Evolutionary conservation across 1,140 invertebrate genomes (phyloP), one percentile per base, ranked within the genome.

Genomic region (Samia ricini): DNA sequence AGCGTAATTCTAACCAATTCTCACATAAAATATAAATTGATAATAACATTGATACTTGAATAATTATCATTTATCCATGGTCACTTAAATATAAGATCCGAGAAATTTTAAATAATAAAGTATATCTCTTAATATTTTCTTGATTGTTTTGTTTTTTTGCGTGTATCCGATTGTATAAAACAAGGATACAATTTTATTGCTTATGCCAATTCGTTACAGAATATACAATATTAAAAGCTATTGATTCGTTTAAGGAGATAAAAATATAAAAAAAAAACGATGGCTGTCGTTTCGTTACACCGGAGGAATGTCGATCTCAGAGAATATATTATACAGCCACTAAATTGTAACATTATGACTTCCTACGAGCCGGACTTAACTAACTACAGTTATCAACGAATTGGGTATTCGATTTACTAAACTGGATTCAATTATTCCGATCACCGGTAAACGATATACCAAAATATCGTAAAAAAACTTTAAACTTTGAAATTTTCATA

Each of bases 91-190:
- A 21, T 22, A 55, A 42, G 58, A 66, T 70, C 68, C 60, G 55
- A 66, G 64, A 66, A 66, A 26, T 54, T 12, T 23, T 66, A 55
- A 61, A 63, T 60, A 63, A 66, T 49, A 63, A 70, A 64, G 60
- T 63, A 64, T 63, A 55, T 54, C 60, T 64, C 56, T 59, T 48
- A 58, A 20, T 57, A 36, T 50, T 60, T 63, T 26, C 22, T 52
- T 52, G 56, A 24, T 22, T n/a, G 48, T 22, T 51, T 58, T 26
- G 26, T 63, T 63, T 61, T 68, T 55, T 68, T 68, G 58, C 50
- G 10, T 0, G 19, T 36, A 2, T 18, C 42, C 54, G 15, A 61
- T 57, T 49, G 52, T 29, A 57, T 33, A 24, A 55, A 19, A 57
- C 26, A 33, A 57, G 55, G 26, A 33, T 33, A 57, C 24, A 36